Percentiles rank a stretch among this genome's conserved stretches.
phyloP scores from a whole-genome alignment of 2,888 invertebrate species.

The Netelia fuscicornis region DNA sequence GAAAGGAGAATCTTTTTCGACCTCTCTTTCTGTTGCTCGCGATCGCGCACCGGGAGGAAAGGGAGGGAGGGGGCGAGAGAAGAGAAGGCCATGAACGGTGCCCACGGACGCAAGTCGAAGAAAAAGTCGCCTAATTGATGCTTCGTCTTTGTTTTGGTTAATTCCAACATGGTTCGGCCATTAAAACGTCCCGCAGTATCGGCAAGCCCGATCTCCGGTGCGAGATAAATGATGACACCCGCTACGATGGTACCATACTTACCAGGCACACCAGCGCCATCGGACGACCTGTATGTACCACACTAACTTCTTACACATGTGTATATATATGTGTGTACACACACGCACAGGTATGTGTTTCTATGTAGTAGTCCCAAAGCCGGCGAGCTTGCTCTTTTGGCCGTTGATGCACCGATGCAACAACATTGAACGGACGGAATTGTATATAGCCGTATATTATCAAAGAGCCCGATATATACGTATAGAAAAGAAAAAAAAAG shows the following conservation, averaged over 20 bases:
- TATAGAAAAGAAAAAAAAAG: background rate
- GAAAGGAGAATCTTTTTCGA: slow-evolving; percentile 41
- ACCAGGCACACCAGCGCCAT: slow-evolving; percentile 76
- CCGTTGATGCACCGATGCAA: slow-evolving; percentile 46
- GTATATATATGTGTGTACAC: background rate
- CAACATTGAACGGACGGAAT: slow-evolving; percentile 1
- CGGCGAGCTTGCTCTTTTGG: slow-evolving; percentile 9
- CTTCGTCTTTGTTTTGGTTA: slow-evolving; percentile 90
- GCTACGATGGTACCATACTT: slow-evolving; percentile 85
- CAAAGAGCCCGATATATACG: background rate
- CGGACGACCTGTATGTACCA: slow-evolving; percentile 47
- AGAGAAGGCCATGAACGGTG: slow-evolving; percentile 60
- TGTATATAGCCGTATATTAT: background rate
- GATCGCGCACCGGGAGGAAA: slow-evolving; percentile 23
- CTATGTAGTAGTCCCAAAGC: background rate
- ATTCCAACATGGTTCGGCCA: slow-evolving; percentile 90
- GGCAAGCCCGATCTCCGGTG: slow-evolving; percentile 87
- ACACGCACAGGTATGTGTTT: background rate
- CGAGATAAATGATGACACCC: slow-evolving; percentile 87
- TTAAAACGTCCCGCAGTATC: slow-evolving; percentile 89
- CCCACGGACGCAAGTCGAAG: slow-evolving; percentile 79
- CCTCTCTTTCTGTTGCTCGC: slow-evolving; percentile 11
- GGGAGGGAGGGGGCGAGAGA: slow-evolving; percentile 47
- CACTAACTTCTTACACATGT: slow-evolving; percentile 47
- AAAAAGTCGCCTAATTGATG: slow-evolving; percentile 88